Evolutionary conservation across 2,888 invertebrate species (phyloP).

Genomic region (Hipparchia semele): DNA sequence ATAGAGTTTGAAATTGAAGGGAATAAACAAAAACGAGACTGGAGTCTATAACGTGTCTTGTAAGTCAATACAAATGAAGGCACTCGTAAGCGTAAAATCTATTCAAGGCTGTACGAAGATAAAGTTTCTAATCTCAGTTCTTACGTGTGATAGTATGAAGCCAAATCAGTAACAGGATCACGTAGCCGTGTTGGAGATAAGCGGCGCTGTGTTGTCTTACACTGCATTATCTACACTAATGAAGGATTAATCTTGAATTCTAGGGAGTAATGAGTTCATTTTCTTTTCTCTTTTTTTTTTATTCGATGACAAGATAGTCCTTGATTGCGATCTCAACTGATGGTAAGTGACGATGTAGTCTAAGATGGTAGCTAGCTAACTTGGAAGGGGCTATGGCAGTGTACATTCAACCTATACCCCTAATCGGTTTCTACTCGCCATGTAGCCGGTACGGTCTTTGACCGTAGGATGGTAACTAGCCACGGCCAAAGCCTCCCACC

Average conservation of each 20-base stretch:
- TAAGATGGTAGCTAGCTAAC: too few relatives aligned
- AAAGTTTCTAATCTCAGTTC: constrained; percentile 37
- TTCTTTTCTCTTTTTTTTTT: background rate
- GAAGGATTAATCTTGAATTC: constrained; percentile 31
- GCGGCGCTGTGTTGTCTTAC: constrained; percentile 27
- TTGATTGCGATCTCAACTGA: too few relatives aligned
- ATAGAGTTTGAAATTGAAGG: background rate
- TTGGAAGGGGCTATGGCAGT: too few relatives aligned
- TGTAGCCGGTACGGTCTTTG: too few relatives aligned
- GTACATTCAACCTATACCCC: too few relatives aligned
- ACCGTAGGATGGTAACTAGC: too few relatives aligned
- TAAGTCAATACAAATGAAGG: constrained; percentile 37
- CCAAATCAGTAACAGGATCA: constrained; percentile 40
- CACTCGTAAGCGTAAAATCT: constrained; percentile 36
- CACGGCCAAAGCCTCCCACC: too few relatives aligned
- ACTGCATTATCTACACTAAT: constrained; percentile 34
- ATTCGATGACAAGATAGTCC: too few relatives aligned
- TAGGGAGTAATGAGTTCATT: constrained; percentile 3
- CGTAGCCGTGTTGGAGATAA: constrained; percentile 35
- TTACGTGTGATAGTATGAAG: constrained; percentile 32
- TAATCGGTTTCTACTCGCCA: too few relatives aligned
- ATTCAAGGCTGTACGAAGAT: constrained; percentile 31
- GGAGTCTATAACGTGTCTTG: constrained; percentile 15
- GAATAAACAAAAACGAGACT: constrained; percentile 7
- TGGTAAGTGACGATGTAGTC: too few relatives aligned